phyloP scores from a whole-genome alignment of 2,113 vertebrate genomes.

The Macrotus californicus region DNA sequence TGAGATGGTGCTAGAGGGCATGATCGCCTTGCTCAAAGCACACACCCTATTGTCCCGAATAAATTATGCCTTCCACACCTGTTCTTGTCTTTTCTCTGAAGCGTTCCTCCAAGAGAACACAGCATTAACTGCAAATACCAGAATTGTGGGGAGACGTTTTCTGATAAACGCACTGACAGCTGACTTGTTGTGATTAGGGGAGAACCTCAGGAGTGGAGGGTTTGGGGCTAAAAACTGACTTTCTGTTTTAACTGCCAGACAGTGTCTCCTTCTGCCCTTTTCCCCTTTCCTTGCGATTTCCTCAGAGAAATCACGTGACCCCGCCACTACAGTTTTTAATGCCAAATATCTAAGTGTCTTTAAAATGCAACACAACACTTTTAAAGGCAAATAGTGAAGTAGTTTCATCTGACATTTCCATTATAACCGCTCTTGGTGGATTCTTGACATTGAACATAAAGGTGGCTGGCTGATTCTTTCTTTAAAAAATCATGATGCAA shows the following conservation, averaged over 20 bases:
- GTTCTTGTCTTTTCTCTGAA: slow-evolving; percentile 51
- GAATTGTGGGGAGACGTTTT: slow-evolving; percentile 2
- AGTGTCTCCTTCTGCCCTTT: slow-evolving; percentile 4
- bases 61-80: slow-evolving; percentile 14
- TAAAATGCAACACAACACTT: slow-evolving; percentile 63
- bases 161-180: slow-evolving; percentile 30
- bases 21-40: slow-evolving; percentile 29
- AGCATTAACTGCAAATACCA: slow-evolving; percentile 11
- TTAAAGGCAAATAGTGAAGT: slow-evolving; percentile 62
- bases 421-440: slow-evolving; percentile 52
- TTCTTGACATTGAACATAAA: slow-evolving; percentile 53
- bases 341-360: slow-evolving; percentile 65
- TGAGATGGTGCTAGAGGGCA: not conserved
- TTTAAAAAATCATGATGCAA: slow-evolving; percentile 18
- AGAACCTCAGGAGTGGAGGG: not conserved
- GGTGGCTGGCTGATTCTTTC: slow-evolving; percentile 9
- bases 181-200: slow-evolving; percentile 35
- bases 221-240: not conserved
- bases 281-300: slow-evolving; percentile 27
- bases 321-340: slow-evolving; percentile 50
- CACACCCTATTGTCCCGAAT: slow-evolving; percentile 8
- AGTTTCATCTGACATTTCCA: slow-evolving; percentile 60
- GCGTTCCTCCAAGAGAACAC: slow-evolving; percentile 28
- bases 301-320: slow-evolving; percentile 57
- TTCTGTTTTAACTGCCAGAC: not conserved